Base-by-base conservation (phyloP, 1,140 invertebrate species). In the Drosophila jambulina region DNA sequence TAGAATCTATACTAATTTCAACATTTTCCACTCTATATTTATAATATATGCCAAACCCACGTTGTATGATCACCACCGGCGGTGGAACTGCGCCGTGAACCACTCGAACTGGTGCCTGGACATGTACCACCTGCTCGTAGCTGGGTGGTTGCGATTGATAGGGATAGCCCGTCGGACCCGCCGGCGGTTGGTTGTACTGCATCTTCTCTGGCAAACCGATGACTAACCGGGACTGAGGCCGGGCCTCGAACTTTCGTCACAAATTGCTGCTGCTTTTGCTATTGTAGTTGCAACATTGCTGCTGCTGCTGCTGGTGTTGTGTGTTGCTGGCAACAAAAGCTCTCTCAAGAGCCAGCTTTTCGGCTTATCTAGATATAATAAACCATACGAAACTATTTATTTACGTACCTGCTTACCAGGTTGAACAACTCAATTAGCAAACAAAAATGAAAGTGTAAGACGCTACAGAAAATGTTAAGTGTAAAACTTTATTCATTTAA, bases 31-130 rank as follows among this genome's bases (percentile, higher is more conserved):
- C 1, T 23, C 7, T 23, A n/a, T 54, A 17, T 5, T 17, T 17
- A 36, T 36, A n/a, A 23, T 38, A 10, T 36, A 38, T 17, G 15
- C 0, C 0, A 34, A 38, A 83, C 82, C 78, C 72, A 92, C 91
- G 90, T 48, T 92, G 91, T 62, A 91, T 88, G 51, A 92, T 84
- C 38, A 92, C 91, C 36, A 92, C 75, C 7, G 91, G 78, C 2
- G 75, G 75, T 10, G 81, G 59, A 6, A 51, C 29, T 34, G 67
- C 38, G 4, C 62, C 36, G 4, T 74, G 49, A 36, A 69, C 38
- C 64, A 62, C 49, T 45, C 57, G 46, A 13, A 60, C 19, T 48
- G 60, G n/a, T 32, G 61, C 43, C 63, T 76, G 61, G 15, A 75
- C 62, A n/a, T 88, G 70, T 6, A 75, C 87, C 32, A 88, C 91